These are phyloP conservation scores for Notodonta ziczac DNA, from an alignment of 2,888 invertebrate genomes.

Conservation along the genomic window DNA sequence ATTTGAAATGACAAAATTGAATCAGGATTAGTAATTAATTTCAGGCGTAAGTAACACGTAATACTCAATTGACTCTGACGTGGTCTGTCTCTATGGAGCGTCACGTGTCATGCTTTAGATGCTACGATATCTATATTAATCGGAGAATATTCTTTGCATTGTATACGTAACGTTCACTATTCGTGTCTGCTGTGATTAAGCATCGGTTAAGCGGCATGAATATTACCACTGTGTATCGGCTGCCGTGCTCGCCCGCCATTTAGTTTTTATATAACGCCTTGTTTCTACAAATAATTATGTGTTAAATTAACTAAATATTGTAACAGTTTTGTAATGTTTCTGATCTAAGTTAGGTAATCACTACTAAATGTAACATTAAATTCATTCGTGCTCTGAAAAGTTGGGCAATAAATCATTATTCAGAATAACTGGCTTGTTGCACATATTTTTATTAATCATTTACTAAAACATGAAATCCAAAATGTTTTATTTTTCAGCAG, in stretches of 20 bases:
- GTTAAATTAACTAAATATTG: conserved; percentile 38
- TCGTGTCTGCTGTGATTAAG: conserved; percentile 70
- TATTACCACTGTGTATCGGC: conserved; percentile 69
- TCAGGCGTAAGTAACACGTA: no score
- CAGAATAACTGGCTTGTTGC: no score
- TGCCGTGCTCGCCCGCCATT: conserved; percentile 63
- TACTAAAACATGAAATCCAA: no score
- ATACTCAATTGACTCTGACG: no score
- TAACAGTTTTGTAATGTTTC: conserved; percentile 18
- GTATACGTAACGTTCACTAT: conserved; percentile 25
- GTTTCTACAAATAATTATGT: conserved; percentile 32
- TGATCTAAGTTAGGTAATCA: conserved; percentile 16
- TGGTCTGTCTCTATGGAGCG: no score
- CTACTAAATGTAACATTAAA: conserved; percentile 13
- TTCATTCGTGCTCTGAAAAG: conserved; percentile 20
- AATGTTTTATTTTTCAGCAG: background rate
- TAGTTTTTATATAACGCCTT: conserved; percentile 46
- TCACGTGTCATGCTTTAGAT: no score
- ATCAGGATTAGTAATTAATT: no score
- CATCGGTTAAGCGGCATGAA: conserved; percentile 76
- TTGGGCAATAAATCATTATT: no score
- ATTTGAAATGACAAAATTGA: no score
- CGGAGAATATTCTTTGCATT: conserved; percentile 1
- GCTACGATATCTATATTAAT: no score
- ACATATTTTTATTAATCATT: no score